Percentiles rank a stretch among this genome's conserved stretches.
Evolutionary conservation across 1,140 invertebrate species (phyloP).

Genomic region (Orchestia grillus): DNA sequence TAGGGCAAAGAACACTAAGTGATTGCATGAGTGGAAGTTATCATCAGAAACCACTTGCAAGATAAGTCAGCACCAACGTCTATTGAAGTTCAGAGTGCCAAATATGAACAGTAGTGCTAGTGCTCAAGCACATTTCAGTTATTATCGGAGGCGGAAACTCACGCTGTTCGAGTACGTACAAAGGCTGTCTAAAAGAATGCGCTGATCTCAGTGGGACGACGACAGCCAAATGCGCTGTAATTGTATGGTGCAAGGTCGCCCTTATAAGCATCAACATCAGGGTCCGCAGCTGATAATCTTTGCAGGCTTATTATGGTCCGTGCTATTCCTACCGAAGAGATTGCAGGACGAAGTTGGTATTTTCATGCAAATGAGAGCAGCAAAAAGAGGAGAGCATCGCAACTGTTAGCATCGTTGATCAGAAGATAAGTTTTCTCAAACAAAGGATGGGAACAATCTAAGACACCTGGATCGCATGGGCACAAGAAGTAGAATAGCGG

Average conservation of each 20-base stretch:
- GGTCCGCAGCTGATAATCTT: background rate
- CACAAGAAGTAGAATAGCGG: background rate
- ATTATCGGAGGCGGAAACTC: background rate
- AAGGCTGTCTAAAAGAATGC: background rate
- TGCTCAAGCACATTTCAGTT: background rate
- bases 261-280: background rate
- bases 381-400: background rate
- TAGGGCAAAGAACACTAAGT: background rate
- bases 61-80: background rate
- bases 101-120: background rate
- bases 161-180: background rate
- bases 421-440: background rate
- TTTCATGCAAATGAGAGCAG: conserved; percentile 25
- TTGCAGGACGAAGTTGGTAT: background rate
- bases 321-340: conserved; percentile 15
- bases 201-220: background rate
- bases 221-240: background rate
- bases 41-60: background rate
- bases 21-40: background rate
- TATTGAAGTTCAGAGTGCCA: background rate
- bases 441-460: background rate
- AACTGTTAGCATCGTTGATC: background rate
- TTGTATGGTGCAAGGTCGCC: background rate
- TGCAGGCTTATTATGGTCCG: background rate
- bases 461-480: background rate